Base-by-base conservation (phyloP, 2,888 invertebrate genomes). In the Cataglyphis rosenhaueri region DNA sequence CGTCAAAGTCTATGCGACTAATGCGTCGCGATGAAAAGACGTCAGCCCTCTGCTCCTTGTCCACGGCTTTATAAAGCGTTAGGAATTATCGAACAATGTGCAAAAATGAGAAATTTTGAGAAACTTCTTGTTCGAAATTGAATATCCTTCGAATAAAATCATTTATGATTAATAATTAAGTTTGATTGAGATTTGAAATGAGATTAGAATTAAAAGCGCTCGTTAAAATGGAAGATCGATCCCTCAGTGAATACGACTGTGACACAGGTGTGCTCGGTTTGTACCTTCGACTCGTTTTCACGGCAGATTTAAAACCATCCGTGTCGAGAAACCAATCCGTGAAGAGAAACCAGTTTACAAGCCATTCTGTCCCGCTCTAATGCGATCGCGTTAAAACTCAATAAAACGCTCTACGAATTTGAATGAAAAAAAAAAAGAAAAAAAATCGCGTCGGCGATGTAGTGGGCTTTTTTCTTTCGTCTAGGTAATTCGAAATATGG, bases 1-100 rank as follows among this genome's bases (percentile, higher is more conserved):
- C 90, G 85, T 90, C 90, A 86, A 88, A 86, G 83, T 86, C 83
- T 38, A 35, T 5, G 79, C 71, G 85, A 75, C 79, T 85, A 86
- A 87, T 86, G 84, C 87, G 70, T 73, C 57, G 48, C 84, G 86
- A 90, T 88, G 89, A 89, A 88, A 88, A 89, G 85, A 52, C 83
- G 64, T 65, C 68, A 75, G 29, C 48, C 62, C 44, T 57, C 21
- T 29, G 29, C 25, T 21, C 29, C 66, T 78, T 62, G 48, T 55
- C 15, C 41, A 81, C 29, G 73, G 62, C 25, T 35, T n/a, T 25
- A n/a, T 18, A 3, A 15, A 73, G 12, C 57, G 71, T 73, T 59
- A 10, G 10, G 0, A 29, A 57, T 66, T 52, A 48, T 79, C 73
- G 66, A 48, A 55, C 21, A 29, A 32, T 25, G 87, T 85, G 85